A percentile compares a stretch with the other conserved stretches of the same genome.
Evolutionary conservation across 1,140 invertebrate species (phyloP).

Genomic region (Drosophila funebris): DNA sequence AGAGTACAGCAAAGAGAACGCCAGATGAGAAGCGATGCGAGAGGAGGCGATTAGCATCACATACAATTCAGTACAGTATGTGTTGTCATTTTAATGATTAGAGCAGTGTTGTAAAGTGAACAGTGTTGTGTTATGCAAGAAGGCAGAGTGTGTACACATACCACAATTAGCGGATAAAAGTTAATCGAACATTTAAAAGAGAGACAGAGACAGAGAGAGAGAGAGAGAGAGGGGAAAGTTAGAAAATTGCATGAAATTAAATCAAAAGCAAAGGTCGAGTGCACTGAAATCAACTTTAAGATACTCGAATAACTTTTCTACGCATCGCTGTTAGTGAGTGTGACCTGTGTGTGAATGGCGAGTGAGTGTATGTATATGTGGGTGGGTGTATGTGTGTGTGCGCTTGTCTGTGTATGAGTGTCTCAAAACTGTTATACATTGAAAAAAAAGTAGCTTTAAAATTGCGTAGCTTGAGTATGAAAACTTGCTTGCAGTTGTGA

Average conservation of each 20-base stretch:
- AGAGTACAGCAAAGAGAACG: slow-evolving; percentile 27
- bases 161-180: background rate
- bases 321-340: slow-evolving; percentile 59
- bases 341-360: slow-evolving; percentile 30
- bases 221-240: background rate
- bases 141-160: slow-evolving; percentile 14
- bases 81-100: slow-evolving; percentile 13
- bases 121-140: slow-evolving; percentile 23
- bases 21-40: slow-evolving; percentile 37
- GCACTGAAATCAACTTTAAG: slow-evolving; percentile 54
- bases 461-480: slow-evolving; percentile 59
- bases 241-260: slow-evolving; percentile 1
- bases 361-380: slow-evolving; percentile 19
- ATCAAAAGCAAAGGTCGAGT: slow-evolving; percentile 21
- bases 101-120: slow-evolving; percentile 6
- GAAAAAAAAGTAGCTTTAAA: slow-evolving; percentile 66
- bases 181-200: slow-evolving; percentile 3
- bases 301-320: slow-evolving; percentile 51
- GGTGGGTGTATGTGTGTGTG: slow-evolving; percentile 14
- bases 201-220: background rate
- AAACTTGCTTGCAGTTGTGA: slow-evolving; percentile 67
- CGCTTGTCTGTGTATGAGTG: slow-evolving; percentile 47
- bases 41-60: slow-evolving; percentile 12
- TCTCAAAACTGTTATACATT: slow-evolving; percentile 80
- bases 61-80: slow-evolving; percentile 11